These are phyloP conservation scores for Cephus spinipes DNA, from an alignment of 2,888 invertebrate species.

Conservation along the genomic window DNA sequence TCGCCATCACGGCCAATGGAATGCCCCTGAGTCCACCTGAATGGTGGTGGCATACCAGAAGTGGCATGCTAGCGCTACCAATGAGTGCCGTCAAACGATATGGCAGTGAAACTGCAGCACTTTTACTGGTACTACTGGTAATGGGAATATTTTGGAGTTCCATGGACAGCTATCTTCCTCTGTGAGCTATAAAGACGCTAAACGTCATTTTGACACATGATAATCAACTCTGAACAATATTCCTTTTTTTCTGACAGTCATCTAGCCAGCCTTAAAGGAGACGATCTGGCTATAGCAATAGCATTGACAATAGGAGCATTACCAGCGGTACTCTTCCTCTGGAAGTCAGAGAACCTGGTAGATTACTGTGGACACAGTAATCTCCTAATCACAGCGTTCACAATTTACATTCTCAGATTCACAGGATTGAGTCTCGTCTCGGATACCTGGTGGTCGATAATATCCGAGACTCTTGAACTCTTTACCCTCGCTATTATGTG, in stretches of 20 bases:
- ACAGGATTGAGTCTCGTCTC: conserved; percentile 58
- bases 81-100: conserved; percentile 83
- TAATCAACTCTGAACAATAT: conserved; percentile 18
- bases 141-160: conserved; percentile 85
- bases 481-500: conserved; percentile 82
- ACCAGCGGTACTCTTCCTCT: conserved; percentile 78
- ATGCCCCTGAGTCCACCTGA: conserved; percentile 87
- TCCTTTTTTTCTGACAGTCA: conserved; percentile 69
- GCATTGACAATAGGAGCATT: conserved; percentile 77
- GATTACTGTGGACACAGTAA: conserved; percentile 88
- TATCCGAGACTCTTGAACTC: conserved; percentile 80
- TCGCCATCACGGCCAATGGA: conserved; percentile 63
- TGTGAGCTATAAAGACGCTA: conserved; percentile 67
- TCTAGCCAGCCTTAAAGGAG: conserved; percentile 70
- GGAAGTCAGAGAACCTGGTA: conserved; percentile 84
- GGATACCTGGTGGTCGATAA: conserved; percentile 75
- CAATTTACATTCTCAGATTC: conserved; percentile 75
- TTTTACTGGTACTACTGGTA: conserved; percentile 76
- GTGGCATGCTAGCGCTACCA: conserved; percentile 81
- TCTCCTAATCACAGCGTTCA: conserved; percentile 84
- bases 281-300: conserved; percentile 73
- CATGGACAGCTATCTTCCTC: conserved; percentile 81
- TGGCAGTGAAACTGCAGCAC: conserved; percentile 78
- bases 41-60: conserved; percentile 90
- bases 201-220: conserved; percentile 31